Conservation (phyloP, 2,888 invertebrate species). For the Amphipyra tragopoginis region DNA sequence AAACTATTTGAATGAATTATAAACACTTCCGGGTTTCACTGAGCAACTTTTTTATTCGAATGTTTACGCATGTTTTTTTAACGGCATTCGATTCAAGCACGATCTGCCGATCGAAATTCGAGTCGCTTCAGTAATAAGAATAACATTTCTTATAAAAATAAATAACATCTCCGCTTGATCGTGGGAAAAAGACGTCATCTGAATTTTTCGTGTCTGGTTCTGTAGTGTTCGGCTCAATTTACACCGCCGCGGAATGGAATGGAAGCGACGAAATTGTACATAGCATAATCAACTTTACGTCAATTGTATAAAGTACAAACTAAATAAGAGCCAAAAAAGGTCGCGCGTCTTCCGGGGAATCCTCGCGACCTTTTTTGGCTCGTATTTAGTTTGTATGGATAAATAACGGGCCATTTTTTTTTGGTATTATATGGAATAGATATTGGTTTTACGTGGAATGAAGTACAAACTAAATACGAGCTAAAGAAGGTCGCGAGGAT, state of each 20-base stretch:
- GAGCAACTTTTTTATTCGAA: slow-evolving; percentile 9
- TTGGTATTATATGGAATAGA: too few species aligned
- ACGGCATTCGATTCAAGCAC: slow-evolving; percentile 1
- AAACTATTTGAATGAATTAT: slow-evolving; percentile 19
- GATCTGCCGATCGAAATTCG: slow-evolving; percentile 18
- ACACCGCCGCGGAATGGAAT: too few species aligned
- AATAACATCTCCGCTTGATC: slow-evolving; percentile 29
- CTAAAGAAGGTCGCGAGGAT: too few species aligned
- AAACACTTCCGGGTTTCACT: slow-evolving; percentile 28
- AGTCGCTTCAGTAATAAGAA: slow-evolving; percentile 21
- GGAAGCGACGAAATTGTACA: too few species aligned
- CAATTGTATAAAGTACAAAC: too few species aligned
- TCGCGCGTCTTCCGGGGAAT: too few species aligned
- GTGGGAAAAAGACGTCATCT: slow-evolving; percentile 28
- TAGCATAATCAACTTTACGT: too few species aligned
- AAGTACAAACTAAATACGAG: too few species aligned
- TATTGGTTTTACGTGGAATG: too few species aligned
- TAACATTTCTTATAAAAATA: slow-evolving; percentile 26
- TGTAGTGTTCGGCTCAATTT: not conserved
- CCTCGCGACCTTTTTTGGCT: not conserved
- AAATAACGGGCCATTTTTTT: not conserved
- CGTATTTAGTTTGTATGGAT: too few species aligned
- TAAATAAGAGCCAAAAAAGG: too few species aligned
- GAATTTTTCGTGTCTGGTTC: slow-evolving; percentile 3
- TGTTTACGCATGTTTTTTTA: slow-evolving; percentile 12